Evolutionary conservation across 2,797 vertebrate species (phyloP), one percentile per base, ranked within the genome.

Genomic region (Geotrypetes seraphini): DNA sequence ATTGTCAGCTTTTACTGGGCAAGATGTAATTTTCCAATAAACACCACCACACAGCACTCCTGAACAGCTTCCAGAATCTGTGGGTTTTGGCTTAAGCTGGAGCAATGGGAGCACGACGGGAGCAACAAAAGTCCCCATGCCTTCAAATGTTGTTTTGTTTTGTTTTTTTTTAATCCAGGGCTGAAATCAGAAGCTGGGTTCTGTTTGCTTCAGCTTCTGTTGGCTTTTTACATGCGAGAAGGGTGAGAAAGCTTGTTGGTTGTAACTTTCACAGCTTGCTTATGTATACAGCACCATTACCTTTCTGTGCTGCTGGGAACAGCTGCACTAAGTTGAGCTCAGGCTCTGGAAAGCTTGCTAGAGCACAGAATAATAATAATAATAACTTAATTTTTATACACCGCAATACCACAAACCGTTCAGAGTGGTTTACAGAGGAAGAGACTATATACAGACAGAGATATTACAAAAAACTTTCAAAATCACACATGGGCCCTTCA

Each of bases 261-360:
- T 60, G 53, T 60, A 60, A 62, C 65, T 63, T 66, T 68, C 69
- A 68, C 71, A 73, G 65, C 71, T 71, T 65, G 69, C 62, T 68
- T 60, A 51, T 63, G 62, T 63, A 73, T 63, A 66, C 49, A 54
- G 56, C 38, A 62, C 54, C 50, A 25, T 65, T 63, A 71, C 73
- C 63, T 67, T 57, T 64, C 58, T 50, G 50, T 69, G 67, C 57
- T 53, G 50, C 69, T 66, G 63, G 17, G 63, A 72, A 58, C 69
- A 73, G 65, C 67, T 74, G 71, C 30, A 22, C 55, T 43, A 45
- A 57, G 56, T 59, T 21, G 55, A 59, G 58, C 61, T 57, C 66
- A 70, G 69, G 65, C 66, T 66, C 60, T 65, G 62, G 33, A 33
- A 47, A 51, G 50, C 41, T 29, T 37, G 36, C 50, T 50, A 54